phyloP scores from a whole-genome alignment of 2,797 vertebrate genomes.

The Melanotaenia trifasciata region DNA sequence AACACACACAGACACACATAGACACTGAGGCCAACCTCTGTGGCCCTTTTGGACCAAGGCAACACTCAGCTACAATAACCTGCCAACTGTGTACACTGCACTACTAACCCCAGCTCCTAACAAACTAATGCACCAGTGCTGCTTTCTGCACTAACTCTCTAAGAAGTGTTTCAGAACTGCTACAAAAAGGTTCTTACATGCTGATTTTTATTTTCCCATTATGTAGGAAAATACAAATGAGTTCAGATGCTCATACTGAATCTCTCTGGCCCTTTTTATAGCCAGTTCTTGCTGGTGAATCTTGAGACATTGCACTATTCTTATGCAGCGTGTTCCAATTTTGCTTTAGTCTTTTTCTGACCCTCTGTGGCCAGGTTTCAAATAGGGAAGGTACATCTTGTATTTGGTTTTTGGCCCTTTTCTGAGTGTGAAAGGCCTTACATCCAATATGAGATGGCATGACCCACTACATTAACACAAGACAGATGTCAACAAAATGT shows the following conservation, averaged over 20 bases:
- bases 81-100: conserved; percentile 81
- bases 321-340: conserved; percentile 38
- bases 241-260: conserved; percentile 27
- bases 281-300: conserved; percentile 60
- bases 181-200: conserved; percentile 44
- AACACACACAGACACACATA: conserved; percentile 39
- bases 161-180: conserved; percentile 73
- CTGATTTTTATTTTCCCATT: conserved; percentile 37
- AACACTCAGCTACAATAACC: conserved; percentile 86
- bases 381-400: conserved; percentile 34
- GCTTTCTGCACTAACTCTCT: conserved; percentile 86
- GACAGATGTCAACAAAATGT: neutral
- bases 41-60: conserved; percentile 83
- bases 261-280: conserved; percentile 42
- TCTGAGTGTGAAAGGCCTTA: conserved; percentile 64
- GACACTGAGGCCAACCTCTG: conserved; percentile 59
- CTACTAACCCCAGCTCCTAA: conserved; percentile 90
- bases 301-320: conserved; percentile 77
- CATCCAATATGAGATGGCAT: conserved; percentile 28
- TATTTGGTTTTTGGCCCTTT: neutral
- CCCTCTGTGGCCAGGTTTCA: conserved; percentile 43
- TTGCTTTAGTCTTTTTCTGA: conserved; percentile 49
- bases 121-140: conserved; percentile 87
- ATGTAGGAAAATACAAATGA: conserved; percentile 28
- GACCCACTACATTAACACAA: conserved; percentile 12